These are phyloP conservation scores for Brachypteracias leptosomus DNA, from an alignment of 2,113 vertebrate genomes.

Conservation along the genomic window DNA sequence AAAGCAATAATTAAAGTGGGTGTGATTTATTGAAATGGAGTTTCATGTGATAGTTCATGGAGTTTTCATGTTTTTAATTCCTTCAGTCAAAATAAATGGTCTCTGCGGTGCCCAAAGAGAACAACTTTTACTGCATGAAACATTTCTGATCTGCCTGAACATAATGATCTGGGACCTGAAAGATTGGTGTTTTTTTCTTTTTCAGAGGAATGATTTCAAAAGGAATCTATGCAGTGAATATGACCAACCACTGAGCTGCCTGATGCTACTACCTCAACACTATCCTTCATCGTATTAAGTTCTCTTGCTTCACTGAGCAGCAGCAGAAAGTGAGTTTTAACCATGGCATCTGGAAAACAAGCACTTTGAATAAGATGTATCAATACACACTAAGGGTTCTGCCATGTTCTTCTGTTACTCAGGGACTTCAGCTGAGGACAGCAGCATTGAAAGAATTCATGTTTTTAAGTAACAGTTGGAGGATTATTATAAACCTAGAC, in stretches of 20 bases:
- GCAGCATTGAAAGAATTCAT: not conserved
- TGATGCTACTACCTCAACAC: not conserved
- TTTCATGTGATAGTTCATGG: not conserved
- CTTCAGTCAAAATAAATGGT: not conserved
- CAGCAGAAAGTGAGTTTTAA: constrained; percentile 34
- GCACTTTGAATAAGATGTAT: not conserved
- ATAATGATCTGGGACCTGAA: not conserved
- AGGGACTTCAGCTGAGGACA: not conserved
- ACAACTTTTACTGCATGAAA: not conserved
- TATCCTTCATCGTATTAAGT: not conserved
- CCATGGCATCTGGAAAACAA: not conserved
- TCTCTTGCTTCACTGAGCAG: constrained; percentile 2
- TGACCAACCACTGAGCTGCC: not conserved
- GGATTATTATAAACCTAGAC: not conserved
- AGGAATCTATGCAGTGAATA: not conserved
- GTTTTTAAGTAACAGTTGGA: constrained; percentile 7
- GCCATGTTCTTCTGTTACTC: not conserved
- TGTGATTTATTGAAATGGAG: not conserved
- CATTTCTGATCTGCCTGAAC: not conserved
- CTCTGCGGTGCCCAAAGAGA: not conserved
- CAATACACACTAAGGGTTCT: not conserved
- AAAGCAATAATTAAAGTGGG: not conserved
- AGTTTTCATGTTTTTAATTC: not conserved
- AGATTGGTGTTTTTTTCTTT: not conserved
- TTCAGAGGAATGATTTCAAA: constrained; percentile 18